Percentiles rank a stretch among this genome's conserved stretches.
These are phyloP conservation scores for Microcebus ravelobensis DNA, from an alignment of 2,113 vertebrate genomes.

Conservation along the genomic window DNA sequence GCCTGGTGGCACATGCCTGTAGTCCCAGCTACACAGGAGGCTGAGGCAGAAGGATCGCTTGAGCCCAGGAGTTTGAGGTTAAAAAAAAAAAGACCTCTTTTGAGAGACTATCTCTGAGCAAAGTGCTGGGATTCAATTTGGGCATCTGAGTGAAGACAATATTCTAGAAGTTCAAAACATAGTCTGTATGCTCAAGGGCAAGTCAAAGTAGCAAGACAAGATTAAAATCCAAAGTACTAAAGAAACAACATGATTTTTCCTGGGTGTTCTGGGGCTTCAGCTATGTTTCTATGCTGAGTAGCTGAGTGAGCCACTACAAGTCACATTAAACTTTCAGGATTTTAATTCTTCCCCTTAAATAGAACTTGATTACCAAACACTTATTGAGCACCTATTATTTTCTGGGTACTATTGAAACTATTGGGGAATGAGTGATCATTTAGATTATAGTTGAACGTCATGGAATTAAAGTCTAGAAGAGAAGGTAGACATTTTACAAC, in stretches of 20 bases:
- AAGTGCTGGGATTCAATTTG: background rate
- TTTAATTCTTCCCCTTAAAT: background rate
- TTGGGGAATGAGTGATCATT: background rate
- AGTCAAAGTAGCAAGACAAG: background rate
- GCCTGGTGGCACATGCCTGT: too few species aligned
- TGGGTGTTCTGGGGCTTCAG: background rate
- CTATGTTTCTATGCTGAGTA: background rate
- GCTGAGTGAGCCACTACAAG: background rate
- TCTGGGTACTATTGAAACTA: background rate
- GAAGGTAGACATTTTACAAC: background rate
- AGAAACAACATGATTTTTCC: constrained; percentile 8
- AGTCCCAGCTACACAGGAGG: too few species aligned
- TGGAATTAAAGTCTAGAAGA: background rate
- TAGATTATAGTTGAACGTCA: background rate
- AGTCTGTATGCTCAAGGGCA: background rate
- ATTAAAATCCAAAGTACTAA: background rate
- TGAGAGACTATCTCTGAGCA: background rate
- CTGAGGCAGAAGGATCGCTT: too few species aligned
- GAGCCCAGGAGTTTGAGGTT: too few species aligned
- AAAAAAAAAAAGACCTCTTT: background rate
- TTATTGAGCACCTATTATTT: background rate
- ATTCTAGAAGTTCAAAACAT: background rate
- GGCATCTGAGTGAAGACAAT: background rate
- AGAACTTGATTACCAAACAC: background rate
- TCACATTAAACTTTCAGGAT: background rate